These are phyloP conservation scores for Tetragonula clypearis DNA, from an alignment of 1,140 invertebrate genomes.

Conservation along the genomic window DNA sequence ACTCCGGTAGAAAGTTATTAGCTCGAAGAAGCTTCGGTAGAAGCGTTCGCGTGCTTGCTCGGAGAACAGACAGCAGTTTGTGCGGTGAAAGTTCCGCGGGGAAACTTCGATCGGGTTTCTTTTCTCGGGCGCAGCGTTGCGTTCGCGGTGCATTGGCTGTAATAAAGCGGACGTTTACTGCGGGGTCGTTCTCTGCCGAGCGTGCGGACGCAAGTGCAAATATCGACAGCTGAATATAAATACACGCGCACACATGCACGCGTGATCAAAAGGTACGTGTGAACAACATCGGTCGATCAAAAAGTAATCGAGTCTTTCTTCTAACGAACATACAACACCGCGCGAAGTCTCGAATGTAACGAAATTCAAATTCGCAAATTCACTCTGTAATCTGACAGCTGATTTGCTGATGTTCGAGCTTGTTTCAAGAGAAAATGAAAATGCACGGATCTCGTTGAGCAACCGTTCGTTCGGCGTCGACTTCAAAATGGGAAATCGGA, in stretches of 20 bases:
- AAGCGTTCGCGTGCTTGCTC: not conserved
- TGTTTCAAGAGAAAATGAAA: too few species aligned
- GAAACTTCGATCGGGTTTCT: slow-evolving; percentile 18
- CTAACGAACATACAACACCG: too few species aligned
- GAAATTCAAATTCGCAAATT: too few species aligned
- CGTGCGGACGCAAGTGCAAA: not conserved
- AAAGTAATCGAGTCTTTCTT: not conserved
- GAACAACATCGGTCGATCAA: too few species aligned
- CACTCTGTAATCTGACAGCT: too few species aligned
- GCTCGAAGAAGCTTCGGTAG: not conserved
- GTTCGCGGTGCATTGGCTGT: not conserved
- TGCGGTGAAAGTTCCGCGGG: not conserved
- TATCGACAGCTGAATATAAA: not conserved
- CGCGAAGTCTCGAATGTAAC: too few species aligned
- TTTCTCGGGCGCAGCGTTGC: not conserved
- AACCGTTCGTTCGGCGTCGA: too few species aligned
- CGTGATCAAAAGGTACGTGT: too few species aligned
- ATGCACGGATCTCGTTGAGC: too few species aligned
- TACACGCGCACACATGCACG: not conserved
- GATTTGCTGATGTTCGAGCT: too few species aligned
- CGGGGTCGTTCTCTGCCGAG: not conserved
- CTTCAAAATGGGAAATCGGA: too few species aligned
- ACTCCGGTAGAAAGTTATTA: slow-evolving; percentile 15
- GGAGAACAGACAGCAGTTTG: not conserved
- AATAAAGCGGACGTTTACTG: not conserved